Conservation (phyloP, 2,113 vertebrate species). For the Crotophaga sulcirostris region DNA sequence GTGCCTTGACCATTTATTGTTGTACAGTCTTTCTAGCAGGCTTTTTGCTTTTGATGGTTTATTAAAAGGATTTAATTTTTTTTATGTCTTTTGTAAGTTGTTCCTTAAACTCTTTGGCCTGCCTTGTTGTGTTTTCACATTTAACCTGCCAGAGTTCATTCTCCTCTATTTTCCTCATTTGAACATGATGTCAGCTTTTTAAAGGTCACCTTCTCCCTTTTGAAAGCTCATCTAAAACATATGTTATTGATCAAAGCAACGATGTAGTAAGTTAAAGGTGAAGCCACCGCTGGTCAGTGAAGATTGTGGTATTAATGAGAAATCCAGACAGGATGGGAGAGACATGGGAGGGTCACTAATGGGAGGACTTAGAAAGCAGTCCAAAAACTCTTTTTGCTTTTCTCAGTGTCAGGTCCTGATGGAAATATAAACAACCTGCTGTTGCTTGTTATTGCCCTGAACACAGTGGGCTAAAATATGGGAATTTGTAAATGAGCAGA, state of each 20-base stretch:
- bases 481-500: background rate
- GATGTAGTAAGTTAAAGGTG: background rate
- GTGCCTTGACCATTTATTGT: background rate
- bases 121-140: background rate
- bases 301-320: background rate
- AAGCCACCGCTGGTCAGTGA: background rate
- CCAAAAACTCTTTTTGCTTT: background rate
- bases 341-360: background rate
- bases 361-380: background rate
- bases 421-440: background rate
- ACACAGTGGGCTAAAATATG: rapidly evolving
- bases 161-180: background rate
- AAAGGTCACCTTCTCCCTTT: slow-evolving; percentile 21
- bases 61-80: background rate
- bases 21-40: background rate
- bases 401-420: background rate
- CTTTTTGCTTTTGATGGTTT: background rate
- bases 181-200: background rate
- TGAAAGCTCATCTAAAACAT: background rate
- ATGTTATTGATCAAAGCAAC: background rate
- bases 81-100: background rate
- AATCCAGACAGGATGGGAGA: background rate
- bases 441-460: background rate
- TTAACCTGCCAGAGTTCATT: background rate
- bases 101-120: background rate